These are phyloP conservation scores for Listronotus oregonensis DNA, from an alignment of 1,140 invertebrate species.

Conservation along the genomic window DNA sequence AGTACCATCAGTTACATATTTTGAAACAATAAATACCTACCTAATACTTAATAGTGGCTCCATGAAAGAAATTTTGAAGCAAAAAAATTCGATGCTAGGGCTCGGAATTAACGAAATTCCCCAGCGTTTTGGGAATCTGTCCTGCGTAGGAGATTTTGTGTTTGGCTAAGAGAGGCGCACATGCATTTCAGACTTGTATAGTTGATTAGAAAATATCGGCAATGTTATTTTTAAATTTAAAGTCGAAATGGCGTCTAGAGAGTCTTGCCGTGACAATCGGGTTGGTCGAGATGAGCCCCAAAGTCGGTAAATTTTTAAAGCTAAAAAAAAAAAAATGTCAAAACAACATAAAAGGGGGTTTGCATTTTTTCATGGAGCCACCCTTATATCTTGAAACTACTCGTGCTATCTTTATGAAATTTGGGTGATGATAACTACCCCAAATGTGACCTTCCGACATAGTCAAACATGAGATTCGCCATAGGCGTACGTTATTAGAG, in stretches of 20 bases:
- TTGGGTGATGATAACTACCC: no score
- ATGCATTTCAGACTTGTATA: slow-evolving; percentile 77
- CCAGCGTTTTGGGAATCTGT: slow-evolving; percentile 66
- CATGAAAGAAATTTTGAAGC: no score
- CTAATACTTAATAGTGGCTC: no score
- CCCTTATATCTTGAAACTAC: no score
- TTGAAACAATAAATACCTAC: no score
- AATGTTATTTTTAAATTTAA: slow-evolving; percentile 60
- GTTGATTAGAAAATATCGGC: slow-evolving; percentile 67
- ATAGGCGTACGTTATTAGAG: no score
- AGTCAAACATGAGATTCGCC: no score
- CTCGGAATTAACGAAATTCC: slow-evolving; percentile 64
- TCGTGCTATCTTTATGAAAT: no score
- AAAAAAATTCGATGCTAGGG: slow-evolving; percentile 19
- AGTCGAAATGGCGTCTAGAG: slow-evolving; percentile 54
- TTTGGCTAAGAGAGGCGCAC: slow-evolving; percentile 71
- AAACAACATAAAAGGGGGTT: no score
- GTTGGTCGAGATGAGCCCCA: slow-evolving; percentile 84
- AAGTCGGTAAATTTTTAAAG: slow-evolving; percentile 70
- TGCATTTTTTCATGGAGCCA: no score
- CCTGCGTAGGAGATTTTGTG: slow-evolving; percentile 65
- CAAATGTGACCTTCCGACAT: no score
- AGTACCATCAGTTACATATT: no score
- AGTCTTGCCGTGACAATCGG: slow-evolving; percentile 63
- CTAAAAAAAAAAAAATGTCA: slow-evolving; percentile 62